These are phyloP conservation scores for Trissolcus japonicus DNA, from an alignment of 2,888 invertebrate genomes.

Conservation along the genomic window DNA sequence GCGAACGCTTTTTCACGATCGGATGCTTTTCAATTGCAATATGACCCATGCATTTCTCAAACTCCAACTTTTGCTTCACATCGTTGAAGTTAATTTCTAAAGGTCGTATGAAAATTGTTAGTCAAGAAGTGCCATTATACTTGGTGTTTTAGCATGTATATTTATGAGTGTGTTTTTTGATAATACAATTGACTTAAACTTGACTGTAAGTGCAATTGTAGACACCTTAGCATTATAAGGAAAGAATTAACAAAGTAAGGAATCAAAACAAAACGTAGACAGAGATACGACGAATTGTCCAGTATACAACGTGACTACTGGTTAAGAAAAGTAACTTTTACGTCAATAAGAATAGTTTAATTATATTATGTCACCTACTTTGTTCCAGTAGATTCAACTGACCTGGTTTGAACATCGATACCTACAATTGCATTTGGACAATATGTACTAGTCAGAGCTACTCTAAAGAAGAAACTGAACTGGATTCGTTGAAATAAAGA, in stretches of 20 bases:
- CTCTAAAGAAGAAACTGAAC: constrained; percentile 17
- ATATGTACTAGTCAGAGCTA: constrained; percentile 10
- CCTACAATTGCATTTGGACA: constrained; percentile 35
- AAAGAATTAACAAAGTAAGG: not conserved
- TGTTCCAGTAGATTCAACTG: constrained; percentile 31
- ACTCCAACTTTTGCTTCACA: too few relatives aligned
- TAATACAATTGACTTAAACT: too few relatives aligned
- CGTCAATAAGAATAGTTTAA: constrained; percentile 41
- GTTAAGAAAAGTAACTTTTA: constrained; percentile 39
- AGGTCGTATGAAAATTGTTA: too few relatives aligned
- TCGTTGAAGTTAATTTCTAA: too few relatives aligned
- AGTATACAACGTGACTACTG: constrained; percentile 25
- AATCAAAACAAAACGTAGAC: not conserved
- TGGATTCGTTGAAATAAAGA: constrained; percentile 30
- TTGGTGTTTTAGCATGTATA: too few relatives aligned
- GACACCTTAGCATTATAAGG: not conserved
- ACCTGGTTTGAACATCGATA: constrained; percentile 48
- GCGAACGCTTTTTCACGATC: not conserved
- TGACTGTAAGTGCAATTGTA: not conserved
- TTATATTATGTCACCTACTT: constrained; percentile 46
- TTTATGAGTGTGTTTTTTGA: too few relatives aligned
- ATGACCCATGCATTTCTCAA: too few relatives aligned
- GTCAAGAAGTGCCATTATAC: too few relatives aligned
- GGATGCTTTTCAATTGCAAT: not conserved
- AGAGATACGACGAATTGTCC: constrained; percentile 28